Base-by-base conservation (phyloP, 2,888 invertebrate genomes). In the Tolmerus cingulatus region DNA sequence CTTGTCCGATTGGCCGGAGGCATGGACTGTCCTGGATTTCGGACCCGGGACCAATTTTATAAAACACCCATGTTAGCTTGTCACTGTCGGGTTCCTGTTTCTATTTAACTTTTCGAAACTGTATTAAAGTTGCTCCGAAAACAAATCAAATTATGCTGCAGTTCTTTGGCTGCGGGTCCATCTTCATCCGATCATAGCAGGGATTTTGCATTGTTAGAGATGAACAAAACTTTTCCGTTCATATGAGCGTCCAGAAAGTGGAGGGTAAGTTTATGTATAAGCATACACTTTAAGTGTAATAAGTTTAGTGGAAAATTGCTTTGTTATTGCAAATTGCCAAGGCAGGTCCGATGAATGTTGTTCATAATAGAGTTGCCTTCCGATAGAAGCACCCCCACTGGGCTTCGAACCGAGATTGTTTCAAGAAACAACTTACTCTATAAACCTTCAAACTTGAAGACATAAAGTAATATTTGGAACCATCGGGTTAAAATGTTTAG, bases 111-210 rank as follows among this genome's bases (percentile, higher is more conserved):
- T 84, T 74, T 37, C 19, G 40, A 19, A 43, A 79, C 66, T 66
- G 12, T 66, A 66, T 84, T 74, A 37, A 84, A 84, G 84, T 84
- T 66, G 74, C 66, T 84, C 84, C 40, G 66, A 66, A 74, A 84
- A 84, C 84, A 81, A 81, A 51, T 81, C 51, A 55, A 81, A 55
- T 81, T 81, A 51, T 5, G 19, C n/a, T 76, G 66, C 66, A 23
- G 23, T 19, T 66, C 27, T 9, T 19, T 12, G 19, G 12, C 12
- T 23, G 19, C 23, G 27, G 14, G 43, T 19, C 78, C 40, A 5
- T 23, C 78, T 78, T 34, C n/a, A 34, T 19, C 43, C 78, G 23
- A 43, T 40, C 23, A 23, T 78, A 8, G 0, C 8, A 43, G 23
- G 46, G 19, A 19, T 43, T 78, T 78, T 43, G 78, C 43, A 46